Evolutionary conservation across 2,113 vertebrate species (phyloP), one percentile per base, ranked within the genome.

Genomic region (Garra rufa): DNA sequence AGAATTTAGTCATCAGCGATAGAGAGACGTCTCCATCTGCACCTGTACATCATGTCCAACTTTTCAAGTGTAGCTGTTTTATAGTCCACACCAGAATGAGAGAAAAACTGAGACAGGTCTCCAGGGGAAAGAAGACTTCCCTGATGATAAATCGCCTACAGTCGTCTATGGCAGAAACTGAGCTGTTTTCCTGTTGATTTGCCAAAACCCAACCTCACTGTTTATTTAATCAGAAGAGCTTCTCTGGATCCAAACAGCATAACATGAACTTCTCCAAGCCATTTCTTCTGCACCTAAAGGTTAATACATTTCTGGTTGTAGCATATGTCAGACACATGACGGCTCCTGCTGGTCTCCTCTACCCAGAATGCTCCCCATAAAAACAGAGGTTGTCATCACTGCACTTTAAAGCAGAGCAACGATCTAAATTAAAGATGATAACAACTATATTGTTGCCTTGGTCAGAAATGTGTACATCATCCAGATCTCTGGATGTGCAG

Each of bases 401-500:
- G 30, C 15, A 59, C 30, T 77, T 77, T 63, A 59, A 61, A 59
- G 34, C n/a, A 77, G 19, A 34, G 6, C 44, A 46, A 30, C 28
- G 3, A 30, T 19, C 14, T 44, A 71, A 3, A 44, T 71, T 74
- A 38, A 52, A 30, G 50, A 55, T 0, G 11, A 30, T n/a, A 41
- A 57, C 5, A 76, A 30, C 24, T 50, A 19, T 15, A 14, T 14
- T 38, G 6, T 26, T 74, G 10, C 46, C 3, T 14, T 9, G 61
- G 19, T 28, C 46, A 28, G 19, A 61, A 79, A 41, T 26, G 0
- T 61, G n/a, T 59, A 63, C 17, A 79, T 61, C 55, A 26, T 78
- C 10, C 7, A 61, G 26, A 15, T 65, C 28, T 67, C 17, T 38
- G 69, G 41, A 88, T 86, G 85, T 75, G 87, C 87, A 83, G 89